These are phyloP conservation scores for Melanotaenia boesemani DNA, from an alignment of 2,797 vertebrate species.

Conservation along the genomic window DNA sequence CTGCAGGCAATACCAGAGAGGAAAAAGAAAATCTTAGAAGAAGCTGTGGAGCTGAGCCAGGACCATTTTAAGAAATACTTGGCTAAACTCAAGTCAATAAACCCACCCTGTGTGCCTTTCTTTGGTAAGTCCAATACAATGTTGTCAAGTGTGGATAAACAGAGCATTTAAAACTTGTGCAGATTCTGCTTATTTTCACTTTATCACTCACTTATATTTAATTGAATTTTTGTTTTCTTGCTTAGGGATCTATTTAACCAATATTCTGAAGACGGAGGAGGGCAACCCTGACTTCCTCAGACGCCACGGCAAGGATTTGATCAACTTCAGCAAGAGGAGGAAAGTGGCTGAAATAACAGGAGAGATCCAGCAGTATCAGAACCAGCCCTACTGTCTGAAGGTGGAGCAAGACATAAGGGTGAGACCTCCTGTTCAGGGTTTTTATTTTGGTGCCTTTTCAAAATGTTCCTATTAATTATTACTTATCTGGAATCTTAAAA, in stretches of 20 bases:
- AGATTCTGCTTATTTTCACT: neutral
- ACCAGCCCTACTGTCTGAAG: constrained; percentile 96
- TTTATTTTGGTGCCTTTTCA: neutral
- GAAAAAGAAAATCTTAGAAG: constrained; percentile 93
- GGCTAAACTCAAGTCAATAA: constrained; percentile 97
- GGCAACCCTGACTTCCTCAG: constrained; percentile 97
- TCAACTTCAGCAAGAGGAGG: constrained; percentile 98
- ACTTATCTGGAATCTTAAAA: neutral
- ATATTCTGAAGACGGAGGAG: constrained; percentile 99
- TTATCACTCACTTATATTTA: constrained; percentile 1
- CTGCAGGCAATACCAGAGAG: constrained; percentile 87
- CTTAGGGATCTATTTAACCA: constrained; percentile 97
- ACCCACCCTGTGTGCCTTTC: constrained; percentile 99
- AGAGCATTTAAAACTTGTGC: neutral
- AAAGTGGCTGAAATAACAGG: constrained; percentile 99
- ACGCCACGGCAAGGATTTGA: constrained; percentile 94
- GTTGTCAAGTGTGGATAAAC: constrained; percentile 1
- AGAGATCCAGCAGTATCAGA: constrained; percentile 99
- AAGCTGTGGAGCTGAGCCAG: constrained; percentile 96
- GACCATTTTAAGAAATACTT: constrained; percentile 99
- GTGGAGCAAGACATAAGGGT: constrained; percentile 94
- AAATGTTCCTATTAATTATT: neutral
- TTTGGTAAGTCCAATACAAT: constrained; percentile 86
- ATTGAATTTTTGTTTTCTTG: neutral
- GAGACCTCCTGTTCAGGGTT: constrained; percentile 16